These are phyloP conservation scores for Rhadina sibilatrix DNA, from an alignment of 2,113 vertebrate genomes.

Conservation along the genomic window DNA sequence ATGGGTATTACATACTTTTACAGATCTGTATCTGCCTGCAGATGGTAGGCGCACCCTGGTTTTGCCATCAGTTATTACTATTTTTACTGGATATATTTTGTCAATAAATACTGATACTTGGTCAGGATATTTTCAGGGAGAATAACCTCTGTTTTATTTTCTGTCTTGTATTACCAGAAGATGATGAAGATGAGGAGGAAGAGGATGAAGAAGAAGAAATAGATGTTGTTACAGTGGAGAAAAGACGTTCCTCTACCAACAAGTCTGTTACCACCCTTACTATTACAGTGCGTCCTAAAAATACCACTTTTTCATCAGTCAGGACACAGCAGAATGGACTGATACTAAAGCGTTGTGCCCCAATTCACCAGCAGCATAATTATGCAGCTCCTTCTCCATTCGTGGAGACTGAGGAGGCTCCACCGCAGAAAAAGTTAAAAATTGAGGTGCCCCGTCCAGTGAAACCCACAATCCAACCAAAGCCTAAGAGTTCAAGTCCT, in stretches of 20 bases:
- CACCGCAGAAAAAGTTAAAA: constrained; percentile 86
- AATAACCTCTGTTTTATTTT: not conserved
- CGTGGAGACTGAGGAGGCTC: constrained; percentile 82
- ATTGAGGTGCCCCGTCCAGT: constrained; percentile 75
- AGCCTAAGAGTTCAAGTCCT: constrained; percentile 84
- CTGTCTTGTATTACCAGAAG: constrained; percentile 36
- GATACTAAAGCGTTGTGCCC: constrained; percentile 89
- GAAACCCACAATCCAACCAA: constrained; percentile 75
- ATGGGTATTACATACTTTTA: not conserved
- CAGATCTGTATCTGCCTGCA: not conserved
- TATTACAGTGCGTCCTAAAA: constrained; percentile 77
- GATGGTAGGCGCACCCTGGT: not conserved
- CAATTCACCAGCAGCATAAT: constrained; percentile 98
- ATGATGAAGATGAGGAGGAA: constrained; percentile 87
- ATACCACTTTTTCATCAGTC: constrained; percentile 65
- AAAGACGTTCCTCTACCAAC: constrained; percentile 80
- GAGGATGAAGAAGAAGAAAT: constrained; percentile 96
- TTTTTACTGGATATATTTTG: not conserved
- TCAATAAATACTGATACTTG: not conserved
- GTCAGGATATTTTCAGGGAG: not conserved
- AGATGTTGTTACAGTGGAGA: constrained; percentile 94
- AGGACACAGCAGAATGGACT: constrained; percentile 81
- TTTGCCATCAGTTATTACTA: not conserved
- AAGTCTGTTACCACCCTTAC: constrained; percentile 77
- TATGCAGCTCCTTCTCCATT: constrained; percentile 94